These are phyloP conservation scores for Lerista edwardsae DNA, from an alignment of 2,797 vertebrate species.

Conservation along the genomic window DNA sequence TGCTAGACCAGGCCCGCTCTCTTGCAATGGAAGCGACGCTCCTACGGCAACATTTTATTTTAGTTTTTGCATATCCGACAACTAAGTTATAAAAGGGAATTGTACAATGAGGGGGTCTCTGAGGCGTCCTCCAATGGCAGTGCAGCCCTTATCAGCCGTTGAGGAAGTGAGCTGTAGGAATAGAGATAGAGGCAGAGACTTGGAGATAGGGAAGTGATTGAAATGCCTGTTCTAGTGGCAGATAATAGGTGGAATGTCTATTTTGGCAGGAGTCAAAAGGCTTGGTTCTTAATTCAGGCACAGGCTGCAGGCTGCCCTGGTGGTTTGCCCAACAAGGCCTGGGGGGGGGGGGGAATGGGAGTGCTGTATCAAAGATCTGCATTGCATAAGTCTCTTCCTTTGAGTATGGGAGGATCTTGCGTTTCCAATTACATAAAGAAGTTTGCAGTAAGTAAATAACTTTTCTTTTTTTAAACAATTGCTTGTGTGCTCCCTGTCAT, in stretches of 20 bases:
- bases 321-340: constrained; percentile 23
- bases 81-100: background rate
- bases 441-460: constrained; percentile 79
- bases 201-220: constrained; percentile 72
- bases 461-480: background rate
- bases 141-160: constrained; percentile 75
- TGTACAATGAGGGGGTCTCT: background rate
- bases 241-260: constrained; percentile 82
- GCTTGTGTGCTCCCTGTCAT: background rate
- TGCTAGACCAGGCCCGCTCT: background rate
- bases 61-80: background rate
- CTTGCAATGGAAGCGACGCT: background rate
- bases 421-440: constrained; percentile 82
- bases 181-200: constrained; percentile 57
- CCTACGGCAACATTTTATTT: background rate
- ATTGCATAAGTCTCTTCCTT: constrained; percentile 71
- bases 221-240: constrained; percentile 69
- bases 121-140: background rate
- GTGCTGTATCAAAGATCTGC: constrained; percentile 74
- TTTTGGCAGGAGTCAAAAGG: constrained; percentile 64
- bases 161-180: constrained; percentile 81
- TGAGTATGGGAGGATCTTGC: constrained; percentile 79
- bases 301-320: constrained; percentile 45
- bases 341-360: constrained; percentile 72
- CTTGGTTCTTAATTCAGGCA: constrained; percentile 55